Percentiles rank a stretch among this genome's conserved stretches.
Conservation (phyloP, 2,888 invertebrate genomes). For the Bimastos eiseni region DNA sequence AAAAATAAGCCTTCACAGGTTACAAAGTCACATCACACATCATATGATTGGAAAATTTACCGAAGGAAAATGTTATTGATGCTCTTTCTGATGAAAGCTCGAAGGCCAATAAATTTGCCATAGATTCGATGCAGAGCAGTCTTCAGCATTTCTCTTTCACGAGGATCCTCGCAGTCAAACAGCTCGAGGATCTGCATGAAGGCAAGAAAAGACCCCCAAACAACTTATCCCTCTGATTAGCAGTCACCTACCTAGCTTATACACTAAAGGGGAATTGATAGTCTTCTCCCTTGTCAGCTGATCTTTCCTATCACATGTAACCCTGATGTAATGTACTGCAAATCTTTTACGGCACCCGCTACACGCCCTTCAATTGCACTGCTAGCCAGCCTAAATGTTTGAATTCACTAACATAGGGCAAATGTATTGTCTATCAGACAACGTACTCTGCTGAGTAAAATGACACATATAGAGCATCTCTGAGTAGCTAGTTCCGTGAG, state of each 20-base stretch:
- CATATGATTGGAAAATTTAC: constrained; percentile 63
- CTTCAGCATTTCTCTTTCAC: constrained; percentile 65
- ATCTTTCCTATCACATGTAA: not conserved
- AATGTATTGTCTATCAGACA: too few species aligned
- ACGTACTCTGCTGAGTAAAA: too few species aligned
- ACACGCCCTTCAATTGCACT: not conserved
- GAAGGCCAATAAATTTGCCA: constrained; percentile 60
- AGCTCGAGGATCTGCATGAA: constrained; percentile 33
- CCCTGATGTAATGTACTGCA: not conserved
- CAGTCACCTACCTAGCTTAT: not conserved
- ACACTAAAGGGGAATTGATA: not conserved
- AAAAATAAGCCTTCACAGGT: not conserved
- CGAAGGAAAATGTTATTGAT: constrained; percentile 94
- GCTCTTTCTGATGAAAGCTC: constrained; percentile 75
- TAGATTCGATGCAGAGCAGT: constrained; percentile 61
- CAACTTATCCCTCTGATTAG: too few species aligned
- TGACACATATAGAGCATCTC: too few species aligned
- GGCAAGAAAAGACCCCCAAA: not conserved
- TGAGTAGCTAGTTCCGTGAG: too few species aligned
- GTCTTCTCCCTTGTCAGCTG: too few species aligned
- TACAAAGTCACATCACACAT: not conserved
- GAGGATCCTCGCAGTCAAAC: constrained; percentile 60
- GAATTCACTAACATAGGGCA: not conserved
- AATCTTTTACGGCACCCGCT: not conserved
- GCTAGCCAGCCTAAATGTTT: not conserved